Evolutionary conservation across 2,797 vertebrate genomes (phyloP), one percentile per base, ranked within the genome.

Genomic region (Gymnothorax javanicus): DNA sequence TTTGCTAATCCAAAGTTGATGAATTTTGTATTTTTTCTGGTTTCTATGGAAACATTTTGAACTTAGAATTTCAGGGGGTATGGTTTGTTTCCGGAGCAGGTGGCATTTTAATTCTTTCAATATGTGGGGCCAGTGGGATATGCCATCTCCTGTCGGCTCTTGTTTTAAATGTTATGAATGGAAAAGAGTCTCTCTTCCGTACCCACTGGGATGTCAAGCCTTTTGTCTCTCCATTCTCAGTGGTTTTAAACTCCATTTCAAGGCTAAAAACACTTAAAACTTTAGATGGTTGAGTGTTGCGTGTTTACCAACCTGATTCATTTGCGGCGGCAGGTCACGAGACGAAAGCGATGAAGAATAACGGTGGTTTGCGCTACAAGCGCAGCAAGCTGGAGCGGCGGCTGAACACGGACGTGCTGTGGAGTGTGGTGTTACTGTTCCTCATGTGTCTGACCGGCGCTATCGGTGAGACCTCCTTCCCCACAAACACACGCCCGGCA

Each of bases 281-380:
- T 43, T 1, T 43, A 43, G 33, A 43, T 2, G 2, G 33, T 43
- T 43, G 33, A 43, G 33, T 43, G 33, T 2, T 43, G 33, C 2
- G 33, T 43, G 33, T 43, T 43, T 1, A 43, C 33, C 33, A 1
- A 1, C 2, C 33, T 43, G 33, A 43, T 2, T 43, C 33, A 2
- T 2, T 43, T 67, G 27, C 73, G 8, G 52, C 4, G 57, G 13
- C 88, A 99, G 98, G 98, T 89, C 98, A 99, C 91, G 98, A 99
- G 94, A 99, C 98, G 82, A 99, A 99, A 95, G 97, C 98, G 17
- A 98, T 99, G 98, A 96, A 99, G 94, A 99, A 99, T 94, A 99
- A 99, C 92, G 97, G 94, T 0, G 97, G 98, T 0, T 97, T 97
- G 0, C 94, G 97, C 83, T 98, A 98, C 83, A 99, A 99, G 62